Percentiles rank a stretch among this genome's conserved stretches.
Evolutionary conservation across 2,888 invertebrate species (phyloP).

Genomic region (Gibbula magus): DNA sequence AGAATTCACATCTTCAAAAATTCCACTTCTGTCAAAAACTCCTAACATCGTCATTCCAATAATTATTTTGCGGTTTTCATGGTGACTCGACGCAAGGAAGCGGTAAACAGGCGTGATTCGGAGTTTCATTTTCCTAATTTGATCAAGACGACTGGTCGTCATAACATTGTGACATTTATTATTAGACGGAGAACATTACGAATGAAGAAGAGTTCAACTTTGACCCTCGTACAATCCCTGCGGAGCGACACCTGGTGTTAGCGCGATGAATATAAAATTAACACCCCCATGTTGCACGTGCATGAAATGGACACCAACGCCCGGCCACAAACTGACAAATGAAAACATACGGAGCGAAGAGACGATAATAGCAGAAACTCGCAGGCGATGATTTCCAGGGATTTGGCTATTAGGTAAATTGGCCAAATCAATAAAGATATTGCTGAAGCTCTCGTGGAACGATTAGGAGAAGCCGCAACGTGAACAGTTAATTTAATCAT

Average conservation of each 20-base stretch:
- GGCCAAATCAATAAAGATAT: constrained; percentile 39
- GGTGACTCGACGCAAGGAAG: neutral
- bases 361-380: neutral
- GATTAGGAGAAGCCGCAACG: constrained; percentile 31
- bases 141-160: constrained; percentile 17
- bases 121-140: constrained; percentile 27
- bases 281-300: constrained; percentile 19
- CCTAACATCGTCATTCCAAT: constrained; percentile 3
- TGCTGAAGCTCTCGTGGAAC: constrained; percentile 30
- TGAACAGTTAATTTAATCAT: constrained; percentile 36
- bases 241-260: constrained; percentile 18
- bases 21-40: constrained; percentile 16
- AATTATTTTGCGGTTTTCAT: constrained; percentile 17
- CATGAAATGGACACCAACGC: constrained; percentile 15
- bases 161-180: constrained; percentile 14
- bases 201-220: neutral
- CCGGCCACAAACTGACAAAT: constrained; percentile 9
- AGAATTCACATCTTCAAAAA: neutral
- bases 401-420: constrained; percentile 36
- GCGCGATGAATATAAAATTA: constrained; percentile 25
- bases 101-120: constrained; percentile 4
- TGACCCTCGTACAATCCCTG: neutral
- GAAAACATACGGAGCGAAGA: constrained; percentile 18
- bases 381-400: constrained; percentile 30
- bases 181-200: constrained; percentile 16